Evolutionary conservation across 2,797 vertebrate species (phyloP).

Genomic region (Phoebastria nigripes): DNA sequence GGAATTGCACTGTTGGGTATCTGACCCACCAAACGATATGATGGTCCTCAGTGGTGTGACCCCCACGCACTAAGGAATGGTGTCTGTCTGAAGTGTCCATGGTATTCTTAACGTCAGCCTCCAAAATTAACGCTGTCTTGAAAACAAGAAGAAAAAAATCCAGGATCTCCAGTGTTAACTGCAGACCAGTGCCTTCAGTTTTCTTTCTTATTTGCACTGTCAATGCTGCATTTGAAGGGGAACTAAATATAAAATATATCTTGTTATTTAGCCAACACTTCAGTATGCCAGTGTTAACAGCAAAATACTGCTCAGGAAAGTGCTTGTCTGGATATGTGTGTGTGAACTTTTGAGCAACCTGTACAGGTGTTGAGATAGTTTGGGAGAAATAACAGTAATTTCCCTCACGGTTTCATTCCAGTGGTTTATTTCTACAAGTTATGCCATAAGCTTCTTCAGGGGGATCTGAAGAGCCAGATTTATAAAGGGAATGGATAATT

Average conservation of each 20-base stretch:
- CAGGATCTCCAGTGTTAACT: neutral
- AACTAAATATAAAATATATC: neutral
- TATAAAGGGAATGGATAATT: slow-evolving; percentile 28
- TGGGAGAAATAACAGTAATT: slow-evolving; percentile 11
- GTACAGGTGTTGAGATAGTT: neutral
- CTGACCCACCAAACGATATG: fast-evolving
- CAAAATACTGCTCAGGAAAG: neutral
- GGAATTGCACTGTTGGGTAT: neutral
- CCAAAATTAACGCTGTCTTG: neutral
- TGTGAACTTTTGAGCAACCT: neutral
- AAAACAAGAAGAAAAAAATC: neutral
- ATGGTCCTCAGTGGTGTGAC: neutral
- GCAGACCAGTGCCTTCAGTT: neutral
- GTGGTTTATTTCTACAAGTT: slow-evolving; percentile 24
- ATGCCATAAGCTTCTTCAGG: slow-evolving; percentile 4
- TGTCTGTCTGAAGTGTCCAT: neutral
- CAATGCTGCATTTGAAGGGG: neutral
- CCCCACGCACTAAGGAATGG: neutral
- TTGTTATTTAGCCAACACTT: neutral
- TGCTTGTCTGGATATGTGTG: neutral
- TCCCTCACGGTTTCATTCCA: slow-evolving; percentile 1
- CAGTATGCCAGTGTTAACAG: neutral
- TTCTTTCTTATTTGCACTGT: neutral
- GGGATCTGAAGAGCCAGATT: slow-evolving; percentile 10
- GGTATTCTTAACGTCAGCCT: neutral